Conservation (phyloP, 1,140 invertebrate genomes). For the Diorhabda elongata region DNA sequence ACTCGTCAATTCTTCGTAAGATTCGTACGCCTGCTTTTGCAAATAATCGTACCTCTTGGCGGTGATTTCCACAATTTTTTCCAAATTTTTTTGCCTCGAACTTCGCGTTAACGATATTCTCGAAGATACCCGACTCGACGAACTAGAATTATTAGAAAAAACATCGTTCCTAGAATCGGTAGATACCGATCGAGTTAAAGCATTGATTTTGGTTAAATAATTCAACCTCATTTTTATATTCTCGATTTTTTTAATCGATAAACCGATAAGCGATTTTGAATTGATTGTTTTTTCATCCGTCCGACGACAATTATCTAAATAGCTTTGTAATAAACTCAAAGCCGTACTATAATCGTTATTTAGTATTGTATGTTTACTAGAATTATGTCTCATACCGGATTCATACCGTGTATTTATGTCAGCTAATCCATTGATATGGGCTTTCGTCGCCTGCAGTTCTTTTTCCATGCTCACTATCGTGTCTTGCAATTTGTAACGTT, state of each 20-base stretch:
- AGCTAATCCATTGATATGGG: conserved; percentile 31
- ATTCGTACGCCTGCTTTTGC: conserved; percentile 30
- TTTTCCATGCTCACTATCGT: conserved; percentile 39
- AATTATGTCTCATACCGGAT: conserved; percentile 20
- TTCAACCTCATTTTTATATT: conserved; percentile 26
- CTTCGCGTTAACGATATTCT: background rate
- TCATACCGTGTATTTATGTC: conserved; percentile 38
- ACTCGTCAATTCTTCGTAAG: conserved; percentile 29
- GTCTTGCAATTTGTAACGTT: conserved; percentile 42
- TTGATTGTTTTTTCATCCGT: conserved; percentile 9
- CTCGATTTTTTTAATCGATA: conserved; percentile 27
- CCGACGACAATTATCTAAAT: background rate
- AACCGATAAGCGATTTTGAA: conserved; percentile 24
- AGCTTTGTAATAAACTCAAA: conserved; percentile 1
- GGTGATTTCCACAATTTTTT: conserved; percentile 27
- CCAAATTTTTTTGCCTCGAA: conserved; percentile 13
- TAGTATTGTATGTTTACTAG: conserved; percentile 3
- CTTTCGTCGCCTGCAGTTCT: conserved; percentile 37
- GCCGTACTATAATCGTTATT: background rate
- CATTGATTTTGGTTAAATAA: conserved; percentile 23
- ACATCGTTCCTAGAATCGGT: background rate
- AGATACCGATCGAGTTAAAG: background rate
- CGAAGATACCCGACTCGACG: conserved; percentile 5
- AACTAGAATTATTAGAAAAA: conserved; percentile 12
- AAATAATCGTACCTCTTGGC: conserved; percentile 26